Evolutionary conservation across 2,888 invertebrate genomes (phyloP), one percentile per base, ranked within the genome.

Genomic region (Penaeus monodon): DNA sequence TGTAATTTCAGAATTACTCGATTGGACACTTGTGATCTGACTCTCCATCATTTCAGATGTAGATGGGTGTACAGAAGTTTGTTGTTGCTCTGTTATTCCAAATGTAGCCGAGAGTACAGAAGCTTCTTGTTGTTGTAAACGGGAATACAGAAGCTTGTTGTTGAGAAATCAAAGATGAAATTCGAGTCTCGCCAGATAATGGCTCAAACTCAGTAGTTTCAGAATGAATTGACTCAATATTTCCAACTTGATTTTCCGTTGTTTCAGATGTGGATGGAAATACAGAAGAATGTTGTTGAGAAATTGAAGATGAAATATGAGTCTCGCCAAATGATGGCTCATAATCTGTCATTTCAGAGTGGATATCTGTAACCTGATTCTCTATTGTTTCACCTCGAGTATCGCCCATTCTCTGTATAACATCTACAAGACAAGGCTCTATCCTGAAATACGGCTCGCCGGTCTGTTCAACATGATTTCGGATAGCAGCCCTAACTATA

Each of bases 401-500:
- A 24, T 63, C 68, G 17, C 65, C 87, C 87, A 87, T 87, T 63
- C 79, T 74, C 22, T 84, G 87, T 22, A 89, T 68, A 14, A 89
- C 85, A 17, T 81, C 79, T 66, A 88, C 89, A 74, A 89, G 86
- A 78, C 90, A 88, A 27, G 88, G 78, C 66, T 90, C 90, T 44
- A 90, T 80, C 90, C 90, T 20, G 90, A n/a, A n/a, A n/a, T n/a
- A n/a, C n/a, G n/a, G n/a, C n/a, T n/a, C n/a, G n/a, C n/a, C n/a
- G n/a, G n/a, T 90, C 33, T 88, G 82, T 24, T 86, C 88, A 20
- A 91, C 80, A 66, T 89, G 87, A 29, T 70, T 74, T 27, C 82
- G 88, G 33, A 91, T 80, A 4, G 90, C 90, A n/a, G 65, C 44
- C 57, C 87, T 88, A 2, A 91, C 89, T 33, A 84, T 88, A 24